Evolutionary conservation across 2,888 invertebrate species (phyloP), one percentile per base, ranked within the genome.

Genomic region (Eustalomyia histrio): DNA sequence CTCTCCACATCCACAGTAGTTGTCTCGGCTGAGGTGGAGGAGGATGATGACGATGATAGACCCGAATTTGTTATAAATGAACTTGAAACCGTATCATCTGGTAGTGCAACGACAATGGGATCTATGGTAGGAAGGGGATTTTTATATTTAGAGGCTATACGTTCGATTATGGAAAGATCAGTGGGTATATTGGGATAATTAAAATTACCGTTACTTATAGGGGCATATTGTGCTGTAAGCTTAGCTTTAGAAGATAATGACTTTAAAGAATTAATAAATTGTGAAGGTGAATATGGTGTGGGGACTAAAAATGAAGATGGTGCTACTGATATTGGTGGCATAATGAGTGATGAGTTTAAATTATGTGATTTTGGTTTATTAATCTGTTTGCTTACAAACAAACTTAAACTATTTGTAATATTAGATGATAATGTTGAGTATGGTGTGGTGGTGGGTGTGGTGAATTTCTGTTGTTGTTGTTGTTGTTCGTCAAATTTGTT

Each of bases 31-130:
- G 79, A 24, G 33, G 50, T 14, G 14, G 39, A 39, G 12, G 39
- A 39, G 1, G 39, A 21, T 21, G 78, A 52, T n/a, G n/a, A n/a
- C n/a, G n/a, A n/a, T n/a, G n/a, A n/a, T n/a, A n/a, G n/a, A 68
- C 76, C 79, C 43, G 87, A 81, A 83, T 76, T 85, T 76, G 84
- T 84, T 80, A 83, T 82, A 79, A 78, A 76, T 79, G 83, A 67
- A 75, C 52, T 69, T 35, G 57, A 7, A 29, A 6, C 8, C 2
- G 79, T 79, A 52, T 82, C 83, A 69, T 84, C 84, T 60, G 88
- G 85, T 73, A 86, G 83, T 75, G 87, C 90, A 86, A 89, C 90
- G 65, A 88, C 89, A 85, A 90, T 89, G 84, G 87, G 90, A 90
- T 89, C 89, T 89, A 87, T 83, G 87, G 85, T 85, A 83, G 88